Evolutionary conservation across 2,797 vertebrate genomes (phyloP).

Genomic region (Enteromius radiatus): DNA sequence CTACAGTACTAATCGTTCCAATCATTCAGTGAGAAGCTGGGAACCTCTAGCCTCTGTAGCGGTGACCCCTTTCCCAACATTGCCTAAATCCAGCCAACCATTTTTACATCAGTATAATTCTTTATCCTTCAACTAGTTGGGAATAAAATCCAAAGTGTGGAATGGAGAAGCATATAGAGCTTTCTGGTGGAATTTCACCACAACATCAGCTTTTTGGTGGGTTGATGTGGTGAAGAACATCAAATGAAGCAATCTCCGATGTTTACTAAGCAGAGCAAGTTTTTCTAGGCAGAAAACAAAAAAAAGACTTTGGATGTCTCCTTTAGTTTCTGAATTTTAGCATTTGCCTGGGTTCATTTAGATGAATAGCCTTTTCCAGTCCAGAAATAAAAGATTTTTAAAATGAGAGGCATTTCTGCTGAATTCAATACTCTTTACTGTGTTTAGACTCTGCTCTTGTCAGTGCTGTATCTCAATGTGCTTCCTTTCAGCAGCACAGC

Average conservation of each 20-base stretch:
- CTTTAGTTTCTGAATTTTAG: not conserved
- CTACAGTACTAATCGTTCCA: slow-evolving; percentile 72
- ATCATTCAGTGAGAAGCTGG: slow-evolving; percentile 71
- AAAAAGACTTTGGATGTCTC: not conserved
- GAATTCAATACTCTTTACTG: slow-evolving; percentile 41
- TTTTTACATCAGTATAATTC: not conserved
- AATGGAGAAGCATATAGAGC: not conserved
- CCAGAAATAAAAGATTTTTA: slow-evolving; percentile 31
- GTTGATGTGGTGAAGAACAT: not conserved
- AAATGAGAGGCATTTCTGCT: slow-evolving; percentile 29
- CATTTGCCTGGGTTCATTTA: not conserved
- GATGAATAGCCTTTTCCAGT: slow-evolving; percentile 28
- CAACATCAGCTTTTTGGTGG: not conserved
- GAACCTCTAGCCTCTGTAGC: slow-evolving; percentile 59
- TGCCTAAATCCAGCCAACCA: slow-evolving; percentile 17
- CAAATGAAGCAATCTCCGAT: not conserved
- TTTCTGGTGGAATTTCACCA: slow-evolving; percentile 13
- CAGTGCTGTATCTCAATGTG: slow-evolving; percentile 53
- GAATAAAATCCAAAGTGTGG: not conserved
- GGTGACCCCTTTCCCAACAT: slow-evolving; percentile 37
- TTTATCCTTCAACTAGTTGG: slow-evolving; percentile 2
- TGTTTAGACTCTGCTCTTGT: slow-evolving; percentile 49
- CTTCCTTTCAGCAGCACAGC: slow-evolving; percentile 59
- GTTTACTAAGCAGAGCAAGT: not conserved
- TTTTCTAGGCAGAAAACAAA: not conserved